Base-by-base conservation (phyloP, 2,797 vertebrate genomes). In the Spinibarbus caldwelli region DNA sequence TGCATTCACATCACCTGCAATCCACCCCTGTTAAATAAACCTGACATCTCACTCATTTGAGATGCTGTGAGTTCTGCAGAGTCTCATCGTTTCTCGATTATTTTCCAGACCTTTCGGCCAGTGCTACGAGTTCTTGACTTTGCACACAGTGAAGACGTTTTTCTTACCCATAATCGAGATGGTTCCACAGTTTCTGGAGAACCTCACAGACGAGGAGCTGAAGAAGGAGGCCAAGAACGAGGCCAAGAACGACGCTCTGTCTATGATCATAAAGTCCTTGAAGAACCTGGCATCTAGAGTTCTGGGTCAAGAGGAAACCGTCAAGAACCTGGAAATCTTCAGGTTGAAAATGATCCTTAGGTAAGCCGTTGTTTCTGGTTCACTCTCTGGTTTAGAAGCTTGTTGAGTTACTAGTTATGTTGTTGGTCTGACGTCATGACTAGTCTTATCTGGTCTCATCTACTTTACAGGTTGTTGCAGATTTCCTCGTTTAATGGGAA, bases 341-440 rank as follows among this genome's bases (percentile, higher is more conserved):
- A 97, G 98, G 89, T 97, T 99, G 96, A 99, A 99, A 97, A 99
- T 99, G 98, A 99, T 99, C 94, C 98, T 99, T 96, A 97, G 98
- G 98, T 98, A 93, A 97, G 97, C 43, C 1, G 6, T 36, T 1
- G n/a, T n/a, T n/a, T n/a, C n/a, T n/a, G n/a, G 45, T 15, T 36
- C 34, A 14, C 45, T 45, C 45, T 14, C 45, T 12, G 29, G 59
- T 31, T 31, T 66, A 66, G 4, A 59, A 5, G 4, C 26, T 62
- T 62, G 23, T n/a, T 57, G 59, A 29, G 17, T 36, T 62, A 14
- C 5, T 29, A 29, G 59, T 29, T 36, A n/a, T n/a, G n/a, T n/a
- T 5, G 64, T 34, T 4, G 17, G 5, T 19, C 17, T 34, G 29
- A 34, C 0, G n/a, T n/a, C n/a, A n/a, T n/a, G n/a, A n/a, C 62